Conservation (phyloP, 1,140 invertebrate species). For the Bombus confusus region DNA sequence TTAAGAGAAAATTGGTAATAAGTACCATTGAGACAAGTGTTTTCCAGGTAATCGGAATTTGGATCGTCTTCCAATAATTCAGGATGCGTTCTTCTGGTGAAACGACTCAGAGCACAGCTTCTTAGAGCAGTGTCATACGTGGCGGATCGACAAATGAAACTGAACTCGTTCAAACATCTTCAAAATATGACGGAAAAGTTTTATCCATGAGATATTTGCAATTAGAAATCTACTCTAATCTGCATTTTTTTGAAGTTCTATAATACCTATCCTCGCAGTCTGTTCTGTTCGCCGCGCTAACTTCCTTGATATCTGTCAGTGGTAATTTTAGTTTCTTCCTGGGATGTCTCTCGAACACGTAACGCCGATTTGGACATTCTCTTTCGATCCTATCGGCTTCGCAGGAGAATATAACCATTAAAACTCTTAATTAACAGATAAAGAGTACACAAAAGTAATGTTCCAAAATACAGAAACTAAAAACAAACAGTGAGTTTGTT, state of each 20-base stretch:
- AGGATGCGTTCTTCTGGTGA: constrained; percentile 92
- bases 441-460: background rate
- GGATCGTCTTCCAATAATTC: constrained; percentile 92
- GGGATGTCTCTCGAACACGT: constrained; percentile 93
- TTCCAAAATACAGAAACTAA: background rate
- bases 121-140: constrained; percentile 90
- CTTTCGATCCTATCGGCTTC: constrained; percentile 91
- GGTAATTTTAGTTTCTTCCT: constrained; percentile 91
- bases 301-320: constrained; percentile 90
- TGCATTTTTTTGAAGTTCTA: background rate
- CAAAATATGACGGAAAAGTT: constrained; percentile 22
- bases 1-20: constrained; percentile 16
- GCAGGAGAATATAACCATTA: constrained; percentile 56
- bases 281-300: constrained; percentile 90
- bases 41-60: constrained; percentile 94
- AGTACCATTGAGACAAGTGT: constrained; percentile 93
- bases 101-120: constrained; percentile 90
- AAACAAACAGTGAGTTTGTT: background rate
- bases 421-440: background rate
- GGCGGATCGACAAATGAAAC: constrained; percentile 92
- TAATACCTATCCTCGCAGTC: constrained; percentile 92
- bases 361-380: constrained; percentile 92
- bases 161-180: constrained; percentile 93
- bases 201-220: background rate
- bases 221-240: background rate